Conservation (phyloP, 2,113 vertebrate species). For the Limnothrissa miodon region DNA sequence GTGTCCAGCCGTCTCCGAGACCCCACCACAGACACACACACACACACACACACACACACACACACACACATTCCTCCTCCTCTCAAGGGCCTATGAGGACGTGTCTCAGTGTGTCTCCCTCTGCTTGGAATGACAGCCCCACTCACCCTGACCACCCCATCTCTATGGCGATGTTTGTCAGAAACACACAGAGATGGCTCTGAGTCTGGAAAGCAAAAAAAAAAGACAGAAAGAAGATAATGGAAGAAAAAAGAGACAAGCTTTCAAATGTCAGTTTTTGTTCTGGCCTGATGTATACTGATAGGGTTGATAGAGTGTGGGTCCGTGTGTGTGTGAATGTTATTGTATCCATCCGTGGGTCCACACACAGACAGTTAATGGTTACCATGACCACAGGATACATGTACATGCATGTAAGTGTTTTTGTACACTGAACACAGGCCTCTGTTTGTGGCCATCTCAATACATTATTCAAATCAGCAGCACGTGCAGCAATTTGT, state of each 20-base stretch:
- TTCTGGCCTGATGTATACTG: not conserved
- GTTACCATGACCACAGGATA: not conserved
- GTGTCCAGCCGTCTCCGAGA: not conserved
- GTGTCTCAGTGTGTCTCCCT: not conserved
- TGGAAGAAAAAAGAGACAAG: not conserved
- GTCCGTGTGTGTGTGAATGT: not conserved
- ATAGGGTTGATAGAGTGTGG: not conserved
- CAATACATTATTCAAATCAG: not conserved
- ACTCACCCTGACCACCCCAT: not conserved
- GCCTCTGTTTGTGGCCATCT: not conserved
- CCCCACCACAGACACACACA: too few species aligned
- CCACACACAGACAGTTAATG: not conserved
- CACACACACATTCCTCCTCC: not conserved
- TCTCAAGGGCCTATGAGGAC: not conserved
- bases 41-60: too few species aligned
- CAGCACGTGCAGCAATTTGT: not conserved
- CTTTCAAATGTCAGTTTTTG: slow-evolving; percentile 10
- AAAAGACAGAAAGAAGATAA: not conserved
- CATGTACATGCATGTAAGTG: not conserved
- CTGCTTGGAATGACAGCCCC: not conserved
- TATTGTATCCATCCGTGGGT: not conserved
- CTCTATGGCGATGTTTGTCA: not conserved
- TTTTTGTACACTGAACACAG: not conserved
- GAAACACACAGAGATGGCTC: not conserved
- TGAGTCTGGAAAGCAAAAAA: not conserved